Evolutionary conservation across 2,797 vertebrate genomes (phyloP).

Genomic region (Pipistrellus pipistrellus): DNA sequence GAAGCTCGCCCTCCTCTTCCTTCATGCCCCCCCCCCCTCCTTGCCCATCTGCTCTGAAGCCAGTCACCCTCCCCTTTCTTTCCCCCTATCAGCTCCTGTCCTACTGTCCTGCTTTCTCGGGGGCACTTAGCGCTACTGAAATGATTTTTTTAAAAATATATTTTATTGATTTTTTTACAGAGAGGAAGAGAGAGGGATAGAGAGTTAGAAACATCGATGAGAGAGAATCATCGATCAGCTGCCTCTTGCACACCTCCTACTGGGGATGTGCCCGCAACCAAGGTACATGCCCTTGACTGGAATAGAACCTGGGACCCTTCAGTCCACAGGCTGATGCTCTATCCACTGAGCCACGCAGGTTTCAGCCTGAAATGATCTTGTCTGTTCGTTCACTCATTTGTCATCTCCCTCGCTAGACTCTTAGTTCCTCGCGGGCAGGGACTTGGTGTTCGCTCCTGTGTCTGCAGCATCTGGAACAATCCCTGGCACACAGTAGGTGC

Average conservation of each 20-base stretch:
- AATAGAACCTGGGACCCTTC: too few relatives aligned
- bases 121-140: background rate
- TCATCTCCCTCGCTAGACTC: background rate
- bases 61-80: rapidly evolving
- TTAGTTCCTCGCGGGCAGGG: background rate
- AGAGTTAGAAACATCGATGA: too few relatives aligned
- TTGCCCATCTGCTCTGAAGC: background rate
- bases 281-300: too few relatives aligned
- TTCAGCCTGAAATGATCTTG: background rate
- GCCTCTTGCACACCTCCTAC: too few relatives aligned
- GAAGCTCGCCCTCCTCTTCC: rapidly evolving
- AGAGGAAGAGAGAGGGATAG: too few relatives aligned
- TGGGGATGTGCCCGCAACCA: too few relatives aligned
- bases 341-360: too few relatives aligned
- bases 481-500: background rate
- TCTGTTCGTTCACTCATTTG: rapidly evolving
- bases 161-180: too few relatives aligned
- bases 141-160: too few relatives aligned
- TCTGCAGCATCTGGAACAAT: background rate
- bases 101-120: background rate
- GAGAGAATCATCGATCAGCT: too few relatives aligned
- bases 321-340: too few relatives aligned
- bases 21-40: background rate
- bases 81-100: background rate
- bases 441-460: background rate